These are phyloP conservation scores for Pithys albifrons DNA, from an alignment of 2,113 vertebrate genomes.

Conservation along the genomic window DNA sequence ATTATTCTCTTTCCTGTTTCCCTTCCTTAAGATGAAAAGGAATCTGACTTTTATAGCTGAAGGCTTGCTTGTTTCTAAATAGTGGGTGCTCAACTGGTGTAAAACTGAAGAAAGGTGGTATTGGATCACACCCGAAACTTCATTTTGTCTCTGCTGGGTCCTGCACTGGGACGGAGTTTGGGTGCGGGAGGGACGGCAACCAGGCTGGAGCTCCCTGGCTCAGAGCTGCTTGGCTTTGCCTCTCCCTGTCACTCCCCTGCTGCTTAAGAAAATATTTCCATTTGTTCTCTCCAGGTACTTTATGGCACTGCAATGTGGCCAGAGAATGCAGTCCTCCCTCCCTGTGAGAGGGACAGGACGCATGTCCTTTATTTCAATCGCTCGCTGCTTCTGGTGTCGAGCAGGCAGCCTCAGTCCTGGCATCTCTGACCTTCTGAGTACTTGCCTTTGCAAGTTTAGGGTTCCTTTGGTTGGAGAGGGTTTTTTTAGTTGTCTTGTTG, in stretches of 20 bases:
- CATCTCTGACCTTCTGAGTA: background rate
- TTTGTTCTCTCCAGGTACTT: conserved; percentile 61
- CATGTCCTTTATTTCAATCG: background rate
- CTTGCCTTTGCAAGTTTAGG: background rate
- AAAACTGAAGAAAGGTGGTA: background rate
- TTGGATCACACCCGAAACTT: background rate
- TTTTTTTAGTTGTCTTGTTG: background rate
- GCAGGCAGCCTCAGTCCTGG: background rate
- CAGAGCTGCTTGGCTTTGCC: background rate
- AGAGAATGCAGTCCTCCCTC: background rate
- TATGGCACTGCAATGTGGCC: background rate
- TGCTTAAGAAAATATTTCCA: conserved; percentile 22
- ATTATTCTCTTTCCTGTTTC: background rate
- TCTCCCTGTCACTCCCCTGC: conserved; percentile 12
- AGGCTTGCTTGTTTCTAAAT: background rate
- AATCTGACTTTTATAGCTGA: background rate
- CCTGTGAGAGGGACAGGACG: background rate
- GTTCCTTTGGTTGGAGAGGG: background rate
- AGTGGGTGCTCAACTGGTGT: background rate
- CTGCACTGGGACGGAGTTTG: background rate
- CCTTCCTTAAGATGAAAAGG: background rate
- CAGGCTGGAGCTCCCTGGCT: conserved; percentile 13
- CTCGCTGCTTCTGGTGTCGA: background rate
- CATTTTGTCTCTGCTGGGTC: background rate
- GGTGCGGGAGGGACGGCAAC: background rate